phyloP scores from a whole-genome alignment of 2,888 invertebrate genomes.

The Polyommatus icarus region DNA sequence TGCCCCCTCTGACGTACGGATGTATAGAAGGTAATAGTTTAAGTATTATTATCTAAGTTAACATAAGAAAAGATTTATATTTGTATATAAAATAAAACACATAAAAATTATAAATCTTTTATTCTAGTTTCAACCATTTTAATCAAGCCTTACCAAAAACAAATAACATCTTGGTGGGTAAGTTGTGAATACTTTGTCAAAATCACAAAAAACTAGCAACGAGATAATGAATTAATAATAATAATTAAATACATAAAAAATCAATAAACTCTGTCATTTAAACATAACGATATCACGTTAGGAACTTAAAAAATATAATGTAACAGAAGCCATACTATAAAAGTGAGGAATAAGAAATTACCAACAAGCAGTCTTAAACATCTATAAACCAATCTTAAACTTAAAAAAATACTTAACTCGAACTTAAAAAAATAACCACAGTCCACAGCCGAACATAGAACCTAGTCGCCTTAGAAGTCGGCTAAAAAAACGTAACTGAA shows the following conservation, averaged over 20 bases:
- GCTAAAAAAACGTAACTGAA: not conserved
- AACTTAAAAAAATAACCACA: no score
- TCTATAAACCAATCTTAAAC: not conserved
- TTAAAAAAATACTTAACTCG: not conserved
- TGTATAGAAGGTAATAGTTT: slow-evolving; percentile 68
- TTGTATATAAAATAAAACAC: slow-evolving; percentile 74
- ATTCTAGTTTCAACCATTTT: slow-evolving; percentile 40
- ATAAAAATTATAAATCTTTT: slow-evolving; percentile 45
- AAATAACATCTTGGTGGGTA: not conserved
- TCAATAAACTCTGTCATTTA: not conserved
- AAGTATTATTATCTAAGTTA: slow-evolving; percentile 64
- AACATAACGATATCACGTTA: not conserved
- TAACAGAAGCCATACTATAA: not conserved
- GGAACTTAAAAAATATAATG: not conserved
- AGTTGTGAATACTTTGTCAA: not conserved
- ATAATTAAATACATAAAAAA: not conserved
- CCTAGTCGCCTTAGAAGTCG: no score
- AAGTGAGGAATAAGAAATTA: not conserved
- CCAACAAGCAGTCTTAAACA: not conserved
- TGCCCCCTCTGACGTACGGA: slow-evolving; percentile 63
- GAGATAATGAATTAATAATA: not conserved
- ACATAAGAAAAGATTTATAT: slow-evolving; percentile 70
- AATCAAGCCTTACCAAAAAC: not conserved
- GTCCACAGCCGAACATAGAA: no score
- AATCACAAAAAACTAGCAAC: not conserved